Base-by-base conservation (phyloP, 2,797 vertebrate genomes). In the Lepus townsendii region DNA sequence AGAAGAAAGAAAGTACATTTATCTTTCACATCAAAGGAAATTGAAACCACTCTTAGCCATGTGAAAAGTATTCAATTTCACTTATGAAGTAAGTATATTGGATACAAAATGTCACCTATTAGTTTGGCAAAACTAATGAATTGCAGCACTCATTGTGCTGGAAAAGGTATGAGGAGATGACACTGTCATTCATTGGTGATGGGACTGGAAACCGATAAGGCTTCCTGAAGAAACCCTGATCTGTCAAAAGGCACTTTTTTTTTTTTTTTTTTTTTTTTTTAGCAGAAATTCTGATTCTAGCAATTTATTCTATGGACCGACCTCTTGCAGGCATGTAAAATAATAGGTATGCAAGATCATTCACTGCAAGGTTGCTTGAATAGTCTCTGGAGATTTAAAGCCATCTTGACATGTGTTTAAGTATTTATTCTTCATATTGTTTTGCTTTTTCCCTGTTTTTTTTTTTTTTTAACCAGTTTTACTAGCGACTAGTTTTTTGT, bases 1-100 rank as follows among this genome's bases (percentile, higher is more conserved):
- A 62, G 84, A 93, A 88, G 86, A 90, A 95, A 91, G 73, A n/a
- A 93, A 83, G 84, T 75, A 13, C 5, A 47, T 35, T 32, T 65
- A 10, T 3, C 8, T 88, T 77, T 94, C 26, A 52, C 52, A 72
- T 83, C 17, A 91, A 54, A 88, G 42, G 72, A 92, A 90, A 88
- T 38, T 5, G 27, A 63, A 38, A 72, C 50, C 88, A 68, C 35
- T 77, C n/a, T 87, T 63, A 84, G 47, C 57, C 16, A 30, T 35
- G 30, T 83, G 63, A 72, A 32, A 92, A 68, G n/a, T 54, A 79
- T 13, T 86, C 38, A 71, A 5, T 73, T 87, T 90, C 19, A 79
- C 62, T 93, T n/a, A 62, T 83, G 79, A 92, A 86, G 54, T 77
- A 62, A 52, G 3, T 75, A 6, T 54, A 38, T 84, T 82, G 76